Evolutionary conservation across 2,797 vertebrate genomes (phyloP).

Genomic region (Amniataba percoides): DNA sequence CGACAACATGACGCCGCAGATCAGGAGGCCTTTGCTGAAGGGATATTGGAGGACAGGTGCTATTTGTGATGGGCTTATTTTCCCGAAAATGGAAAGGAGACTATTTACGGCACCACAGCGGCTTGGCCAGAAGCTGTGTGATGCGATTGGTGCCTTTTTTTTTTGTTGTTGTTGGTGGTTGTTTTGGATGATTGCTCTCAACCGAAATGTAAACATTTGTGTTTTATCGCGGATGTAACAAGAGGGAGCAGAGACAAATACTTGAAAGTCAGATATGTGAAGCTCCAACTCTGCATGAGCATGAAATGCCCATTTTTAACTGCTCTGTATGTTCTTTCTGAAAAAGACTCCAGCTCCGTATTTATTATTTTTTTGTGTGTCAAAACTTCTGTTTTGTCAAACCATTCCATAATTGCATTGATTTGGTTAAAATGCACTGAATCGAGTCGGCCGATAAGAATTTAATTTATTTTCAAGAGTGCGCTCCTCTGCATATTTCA

Average conservation of each 20-base stretch:
- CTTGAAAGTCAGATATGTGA: slow-evolving; percentile 15
- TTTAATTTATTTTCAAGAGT: slow-evolving; percentile 71
- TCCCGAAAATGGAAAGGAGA: slow-evolving; percentile 29
- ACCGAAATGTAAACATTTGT: slow-evolving; percentile 25
- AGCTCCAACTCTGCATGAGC: not conserved
- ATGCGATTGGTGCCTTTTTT: slow-evolving; percentile 46
- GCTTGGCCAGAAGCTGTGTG: slow-evolving; percentile 9
- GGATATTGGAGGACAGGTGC: slow-evolving; percentile 19
- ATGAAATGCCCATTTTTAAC: not conserved
- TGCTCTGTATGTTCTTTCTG: not conserved
- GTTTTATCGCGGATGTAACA: slow-evolving; percentile 7
- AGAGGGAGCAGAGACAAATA: slow-evolving; percentile 17
- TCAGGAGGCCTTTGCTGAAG: slow-evolving; percentile 10
- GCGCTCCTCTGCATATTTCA: slow-evolving; percentile 65
- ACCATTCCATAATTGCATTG: slow-evolving; percentile 39
- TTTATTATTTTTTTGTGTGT: slow-evolving; percentile 36
- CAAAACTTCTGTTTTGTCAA: slow-evolving; percentile 31
- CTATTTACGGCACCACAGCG: not conserved
- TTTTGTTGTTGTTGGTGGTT: not conserved
- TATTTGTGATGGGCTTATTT: slow-evolving; percentile 24
- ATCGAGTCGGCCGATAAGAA: slow-evolving; percentile 68
- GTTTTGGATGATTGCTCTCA: slow-evolving; percentile 12
- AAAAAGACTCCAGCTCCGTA: slow-evolving; percentile 3
- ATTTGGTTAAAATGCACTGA: slow-evolving; percentile 62
- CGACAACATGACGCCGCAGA: slow-evolving; percentile 16